Percentiles rank a stretch among this genome's conserved stretches.
phyloP scores from a whole-genome alignment of 2,113 vertebrate genomes.

The Physeter macrocephalus region DNA sequence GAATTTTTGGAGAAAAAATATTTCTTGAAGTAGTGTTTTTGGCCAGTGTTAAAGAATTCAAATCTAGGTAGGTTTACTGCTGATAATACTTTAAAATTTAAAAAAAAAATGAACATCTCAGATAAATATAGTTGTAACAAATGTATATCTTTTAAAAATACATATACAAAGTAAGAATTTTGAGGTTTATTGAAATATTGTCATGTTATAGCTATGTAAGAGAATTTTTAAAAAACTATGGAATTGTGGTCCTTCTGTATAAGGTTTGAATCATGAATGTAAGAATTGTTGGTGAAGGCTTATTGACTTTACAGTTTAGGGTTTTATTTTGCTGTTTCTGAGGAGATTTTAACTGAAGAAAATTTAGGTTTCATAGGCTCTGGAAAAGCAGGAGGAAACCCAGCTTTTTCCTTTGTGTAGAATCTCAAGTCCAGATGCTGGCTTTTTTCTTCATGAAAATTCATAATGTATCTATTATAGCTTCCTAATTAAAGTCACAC shows the following conservation, averaged over 20 bases:
- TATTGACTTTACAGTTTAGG: not conserved
- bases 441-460: slow-evolving; percentile 61
- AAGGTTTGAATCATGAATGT: not conserved
- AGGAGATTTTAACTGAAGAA: not conserved
- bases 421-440: slow-evolving; percentile 48
- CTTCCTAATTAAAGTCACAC: slow-evolving; percentile 66
- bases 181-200: not conserved
- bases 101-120: not conserved
- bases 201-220: not conserved
- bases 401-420: slow-evolving; percentile 37
- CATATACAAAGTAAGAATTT: not conserved
- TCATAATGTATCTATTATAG: slow-evolving; percentile 56
- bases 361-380: not conserved
- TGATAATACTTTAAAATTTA: slow-evolving; percentile 10
- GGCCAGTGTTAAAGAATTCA: not conserved
- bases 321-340: slow-evolving; percentile 28
- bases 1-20: not conserved
- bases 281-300: not conserved
- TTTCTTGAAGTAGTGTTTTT: not conserved
- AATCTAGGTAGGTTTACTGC: not conserved
- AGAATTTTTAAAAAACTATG: not conserved
- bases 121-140: not conserved
- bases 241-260: not conserved
- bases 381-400: not conserved
- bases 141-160: not conserved